phyloP scores from a whole-genome alignment of 2,888 invertebrate species.

The Melipona beecheii region DNA sequence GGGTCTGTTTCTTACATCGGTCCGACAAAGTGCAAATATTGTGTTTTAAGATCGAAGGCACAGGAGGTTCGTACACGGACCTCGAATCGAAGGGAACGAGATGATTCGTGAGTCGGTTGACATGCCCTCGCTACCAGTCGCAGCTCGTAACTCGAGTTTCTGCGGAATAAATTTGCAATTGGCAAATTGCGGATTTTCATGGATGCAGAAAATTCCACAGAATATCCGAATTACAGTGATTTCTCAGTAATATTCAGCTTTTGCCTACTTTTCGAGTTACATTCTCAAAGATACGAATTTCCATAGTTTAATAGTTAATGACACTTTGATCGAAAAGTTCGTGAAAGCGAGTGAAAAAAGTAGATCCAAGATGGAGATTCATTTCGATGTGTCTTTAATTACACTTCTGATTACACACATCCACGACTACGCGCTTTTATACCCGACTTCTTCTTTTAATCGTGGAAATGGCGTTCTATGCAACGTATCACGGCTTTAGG shows the following conservation, averaged over 20 bases:
- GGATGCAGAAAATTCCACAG: too few species aligned
- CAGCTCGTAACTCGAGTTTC: background rate
- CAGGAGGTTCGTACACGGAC: slow-evolving; percentile 21
- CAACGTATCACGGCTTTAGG: background rate
- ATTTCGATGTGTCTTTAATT: too few species aligned
- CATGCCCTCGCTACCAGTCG: slow-evolving; percentile 40
- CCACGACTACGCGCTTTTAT: too few species aligned
- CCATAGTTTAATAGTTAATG: too few species aligned
- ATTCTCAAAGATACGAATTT: too few species aligned
- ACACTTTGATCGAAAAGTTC: background rate
- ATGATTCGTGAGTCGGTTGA: background rate
- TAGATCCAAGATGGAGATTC: too few species aligned
- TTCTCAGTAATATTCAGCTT: too few species aligned
- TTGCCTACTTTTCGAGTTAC: too few species aligned
- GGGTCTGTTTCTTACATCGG: too few species aligned
- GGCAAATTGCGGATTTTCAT: background rate
- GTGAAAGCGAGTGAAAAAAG: too few species aligned
- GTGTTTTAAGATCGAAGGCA: background rate
- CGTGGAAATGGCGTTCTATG: background rate
- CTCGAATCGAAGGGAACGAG: background rate
- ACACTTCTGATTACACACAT: background rate
- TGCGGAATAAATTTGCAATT: slow-evolving; percentile 1
- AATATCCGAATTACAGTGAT: too few species aligned
- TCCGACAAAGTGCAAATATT: background rate
- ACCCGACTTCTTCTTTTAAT: background rate